Evolutionary conservation across 2,113 vertebrate genomes (phyloP).

Genomic region (Mesembrinibis cayennensis): DNA sequence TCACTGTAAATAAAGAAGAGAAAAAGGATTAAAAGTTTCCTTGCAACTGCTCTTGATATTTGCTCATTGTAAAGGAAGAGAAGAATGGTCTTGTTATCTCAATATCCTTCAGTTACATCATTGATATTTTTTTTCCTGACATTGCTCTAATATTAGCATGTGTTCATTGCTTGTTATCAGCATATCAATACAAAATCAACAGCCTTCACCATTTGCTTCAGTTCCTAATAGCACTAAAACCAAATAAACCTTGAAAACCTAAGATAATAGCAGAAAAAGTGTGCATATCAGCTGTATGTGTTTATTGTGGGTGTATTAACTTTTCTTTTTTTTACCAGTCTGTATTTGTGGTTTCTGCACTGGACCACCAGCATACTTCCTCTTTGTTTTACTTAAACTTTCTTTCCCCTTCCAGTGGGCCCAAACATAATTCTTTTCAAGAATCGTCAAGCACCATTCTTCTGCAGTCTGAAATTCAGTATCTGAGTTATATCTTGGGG

Average conservation of each 20-base stretch:
- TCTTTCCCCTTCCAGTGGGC: neutral
- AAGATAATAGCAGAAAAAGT: neutral
- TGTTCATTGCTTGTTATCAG: neutral
- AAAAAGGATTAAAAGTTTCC: neutral
- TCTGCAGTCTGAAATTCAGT: conserved; percentile 14
- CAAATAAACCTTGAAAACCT: neutral
- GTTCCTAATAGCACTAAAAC: neutral
- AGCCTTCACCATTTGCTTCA: neutral
- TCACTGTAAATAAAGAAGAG: neutral
- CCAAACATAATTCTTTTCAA: conserved; percentile 13
- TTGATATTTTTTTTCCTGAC: neutral
- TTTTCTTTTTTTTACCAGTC: neutral
- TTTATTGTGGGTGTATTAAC: neutral
- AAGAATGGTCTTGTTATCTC: neutral
- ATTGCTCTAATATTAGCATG: neutral
- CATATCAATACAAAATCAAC: neutral
- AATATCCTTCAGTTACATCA: neutral
- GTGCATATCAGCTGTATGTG: neutral
- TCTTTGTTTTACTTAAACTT: neutral
- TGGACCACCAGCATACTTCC: conserved; percentile 13
- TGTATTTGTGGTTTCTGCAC: neutral
- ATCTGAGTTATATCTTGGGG: conserved; percentile 43
- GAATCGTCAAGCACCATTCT: neutral
- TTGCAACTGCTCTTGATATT: neutral
- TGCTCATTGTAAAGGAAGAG: neutral